These are phyloP conservation scores for Carlito syrichta DNA, from an alignment of 2,113 vertebrate genomes.

Conservation along the genomic window DNA sequence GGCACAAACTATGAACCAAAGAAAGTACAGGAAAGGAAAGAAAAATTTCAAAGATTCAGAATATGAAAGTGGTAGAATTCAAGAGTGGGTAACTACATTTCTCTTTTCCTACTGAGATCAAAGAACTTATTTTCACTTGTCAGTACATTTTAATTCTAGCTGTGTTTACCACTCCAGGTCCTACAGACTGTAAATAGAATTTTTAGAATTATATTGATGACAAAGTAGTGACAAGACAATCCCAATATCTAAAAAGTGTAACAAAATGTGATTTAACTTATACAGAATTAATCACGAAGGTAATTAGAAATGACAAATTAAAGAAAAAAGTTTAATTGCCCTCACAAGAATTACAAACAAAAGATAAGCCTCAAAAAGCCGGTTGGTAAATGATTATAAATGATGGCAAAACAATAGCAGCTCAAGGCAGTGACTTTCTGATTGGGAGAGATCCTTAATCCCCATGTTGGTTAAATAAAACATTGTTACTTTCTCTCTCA, in stretches of 20 bases:
- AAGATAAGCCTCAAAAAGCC: not conserved
- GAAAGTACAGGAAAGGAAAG: not conserved
- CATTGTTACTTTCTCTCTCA: not conserved
- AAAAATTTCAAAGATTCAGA: not conserved
- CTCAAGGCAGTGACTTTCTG: not conserved
- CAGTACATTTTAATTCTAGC: constrained; percentile 9
- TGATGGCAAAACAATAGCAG: not conserved
- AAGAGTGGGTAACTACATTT: not conserved
- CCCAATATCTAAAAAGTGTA: not conserved
- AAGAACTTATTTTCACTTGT: constrained; percentile 12
- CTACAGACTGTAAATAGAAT: not conserved
- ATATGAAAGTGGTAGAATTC: not conserved
- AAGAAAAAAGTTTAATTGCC: constrained; percentile 43
- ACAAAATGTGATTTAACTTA: not conserved
- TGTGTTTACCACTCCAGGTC: not conserved
- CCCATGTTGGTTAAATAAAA: not conserved
- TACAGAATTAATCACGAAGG: not conserved
- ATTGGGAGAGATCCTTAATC: not conserved
- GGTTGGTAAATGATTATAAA: constrained; percentile 36
- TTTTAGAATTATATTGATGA: constrained; percentile 8
- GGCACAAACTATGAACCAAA: not conserved
- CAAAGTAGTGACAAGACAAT: constrained; percentile 11
- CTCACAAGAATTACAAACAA: constrained; percentile 17
- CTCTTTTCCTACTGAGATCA: constrained; percentile 15
- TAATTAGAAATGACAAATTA: constrained; percentile 53